A percentile compares a stretch with the other conserved stretches of the same genome.
Conservation (phyloP, 1,140 invertebrate genomes). For the Hylyphantes graminicola region DNA sequence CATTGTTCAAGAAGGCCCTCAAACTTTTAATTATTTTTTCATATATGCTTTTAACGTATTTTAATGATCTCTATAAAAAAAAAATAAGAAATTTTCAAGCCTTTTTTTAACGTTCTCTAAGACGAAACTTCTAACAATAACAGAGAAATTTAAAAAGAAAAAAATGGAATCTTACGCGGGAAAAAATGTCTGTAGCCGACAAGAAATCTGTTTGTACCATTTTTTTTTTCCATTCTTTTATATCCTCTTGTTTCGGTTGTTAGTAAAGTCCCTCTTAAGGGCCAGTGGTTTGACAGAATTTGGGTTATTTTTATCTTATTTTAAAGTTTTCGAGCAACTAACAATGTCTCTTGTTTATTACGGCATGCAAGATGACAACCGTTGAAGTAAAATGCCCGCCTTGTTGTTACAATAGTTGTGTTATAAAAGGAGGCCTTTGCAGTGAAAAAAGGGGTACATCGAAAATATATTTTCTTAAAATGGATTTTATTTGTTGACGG, state of each 20-base stretch:
- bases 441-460: too few relatives aligned
- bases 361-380: slow-evolving; percentile 13
- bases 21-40: slow-evolving; percentile 36
- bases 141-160: neutral
- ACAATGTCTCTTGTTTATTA: slow-evolving; percentile 39
- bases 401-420: slow-evolving; percentile 20
- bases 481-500: too few relatives aligned
- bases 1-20: neutral
- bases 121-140: slow-evolving; percentile 10
- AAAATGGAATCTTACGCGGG: neutral
- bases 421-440: slow-evolving; percentile 29
- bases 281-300: slow-evolving; percentile 35
- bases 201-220: slow-evolving; percentile 8
- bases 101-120: neutral
- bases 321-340: slow-evolving; percentile 34
- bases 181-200: slow-evolving; percentile 30
- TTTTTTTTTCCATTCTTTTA: slow-evolving; percentile 11
- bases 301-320: slow-evolving; percentile 1
- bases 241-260: slow-evolving; percentile 25
- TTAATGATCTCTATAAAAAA: slow-evolving; percentile 40
- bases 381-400: neutral
- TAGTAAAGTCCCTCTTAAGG: slow-evolving; percentile 32
- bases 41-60: slow-evolving; percentile 10
- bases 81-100: slow-evolving; percentile 17
- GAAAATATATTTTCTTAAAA: too few relatives aligned